Conservation (phyloP, 2,113 vertebrate genomes). For the Calyptomena viridis region DNA sequence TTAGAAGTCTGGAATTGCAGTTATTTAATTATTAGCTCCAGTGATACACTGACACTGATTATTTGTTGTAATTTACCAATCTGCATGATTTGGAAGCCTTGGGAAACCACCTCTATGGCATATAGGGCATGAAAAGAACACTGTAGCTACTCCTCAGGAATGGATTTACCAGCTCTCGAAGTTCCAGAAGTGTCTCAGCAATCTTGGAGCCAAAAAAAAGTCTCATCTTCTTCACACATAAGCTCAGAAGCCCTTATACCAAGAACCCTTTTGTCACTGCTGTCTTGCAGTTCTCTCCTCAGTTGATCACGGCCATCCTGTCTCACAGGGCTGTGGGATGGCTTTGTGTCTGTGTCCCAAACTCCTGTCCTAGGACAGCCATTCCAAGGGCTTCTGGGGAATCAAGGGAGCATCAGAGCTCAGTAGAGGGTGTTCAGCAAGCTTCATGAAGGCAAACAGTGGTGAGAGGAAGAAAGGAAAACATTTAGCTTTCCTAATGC, state of each 20-base stretch:
- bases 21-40: background rate
- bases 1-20: background rate
- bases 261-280: accelerated
- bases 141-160: background rate
- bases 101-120: background rate
- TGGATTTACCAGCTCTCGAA: background rate
- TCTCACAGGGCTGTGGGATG: background rate
- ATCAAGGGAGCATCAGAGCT: background rate
- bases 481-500: background rate
- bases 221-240: background rate
- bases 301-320: background rate
- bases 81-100: background rate
- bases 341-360: background rate
- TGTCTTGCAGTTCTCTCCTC: background rate
- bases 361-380: background rate
- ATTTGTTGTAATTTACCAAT: background rate
- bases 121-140: background rate
- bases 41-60: background rate
- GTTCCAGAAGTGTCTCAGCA: background rate
- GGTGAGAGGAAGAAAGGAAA: background rate
- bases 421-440: background rate
- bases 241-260: background rate
- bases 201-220: background rate
- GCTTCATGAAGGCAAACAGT: background rate
- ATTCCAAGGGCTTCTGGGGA: background rate